phyloP scores from a whole-genome alignment of 1,140 invertebrate species.

The Macrostomum lignano region DNA sequence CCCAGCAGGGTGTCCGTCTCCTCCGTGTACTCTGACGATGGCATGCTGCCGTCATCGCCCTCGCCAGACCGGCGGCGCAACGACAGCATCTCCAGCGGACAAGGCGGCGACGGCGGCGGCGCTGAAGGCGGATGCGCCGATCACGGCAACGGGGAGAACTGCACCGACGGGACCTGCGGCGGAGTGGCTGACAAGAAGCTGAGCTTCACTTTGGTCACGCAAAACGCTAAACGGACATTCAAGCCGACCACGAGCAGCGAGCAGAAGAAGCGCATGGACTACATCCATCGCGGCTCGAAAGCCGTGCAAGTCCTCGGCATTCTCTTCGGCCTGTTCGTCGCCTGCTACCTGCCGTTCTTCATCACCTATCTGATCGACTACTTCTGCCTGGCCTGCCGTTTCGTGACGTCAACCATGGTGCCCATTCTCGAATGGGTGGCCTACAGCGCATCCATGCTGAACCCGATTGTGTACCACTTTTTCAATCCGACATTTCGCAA shows the following conservation, averaged over 20 bases:
- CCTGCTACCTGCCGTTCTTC: slow-evolving; percentile 13
- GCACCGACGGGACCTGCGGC: too few species aligned
- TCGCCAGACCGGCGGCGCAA: too few species aligned
- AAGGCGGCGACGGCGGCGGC: too few species aligned
- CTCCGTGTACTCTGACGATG: too few species aligned
- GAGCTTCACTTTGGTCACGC: not conserved
- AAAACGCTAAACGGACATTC: not conserved
- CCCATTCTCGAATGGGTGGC: slow-evolving; percentile 9
- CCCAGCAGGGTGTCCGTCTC: too few species aligned
- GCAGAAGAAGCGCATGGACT: not conserved
- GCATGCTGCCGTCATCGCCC: too few species aligned
- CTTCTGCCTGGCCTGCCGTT: slow-evolving; percentile 8
- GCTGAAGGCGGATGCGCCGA: too few species aligned
- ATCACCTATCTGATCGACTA: slow-evolving; percentile 9
- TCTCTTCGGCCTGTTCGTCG: slow-evolving; percentile 11
- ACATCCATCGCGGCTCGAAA: slow-evolving; percentile 3
- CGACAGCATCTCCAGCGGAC: too few species aligned
- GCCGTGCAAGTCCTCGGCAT: slow-evolving; percentile 11
- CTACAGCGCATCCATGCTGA: slow-evolving; percentile 11
- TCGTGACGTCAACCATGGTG: slow-evolving; percentile 2
- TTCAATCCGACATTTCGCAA: slow-evolving; percentile 11
- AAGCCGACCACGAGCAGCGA: not conserved
- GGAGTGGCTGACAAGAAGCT: too few species aligned
- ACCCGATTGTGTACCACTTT: slow-evolving; percentile 12
- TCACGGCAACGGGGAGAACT: too few species aligned